Evolutionary conservation across 1,140 invertebrate genomes (phyloP), one percentile per base, ranked within the genome.

Genomic region (Drosophila nikananu): DNA sequence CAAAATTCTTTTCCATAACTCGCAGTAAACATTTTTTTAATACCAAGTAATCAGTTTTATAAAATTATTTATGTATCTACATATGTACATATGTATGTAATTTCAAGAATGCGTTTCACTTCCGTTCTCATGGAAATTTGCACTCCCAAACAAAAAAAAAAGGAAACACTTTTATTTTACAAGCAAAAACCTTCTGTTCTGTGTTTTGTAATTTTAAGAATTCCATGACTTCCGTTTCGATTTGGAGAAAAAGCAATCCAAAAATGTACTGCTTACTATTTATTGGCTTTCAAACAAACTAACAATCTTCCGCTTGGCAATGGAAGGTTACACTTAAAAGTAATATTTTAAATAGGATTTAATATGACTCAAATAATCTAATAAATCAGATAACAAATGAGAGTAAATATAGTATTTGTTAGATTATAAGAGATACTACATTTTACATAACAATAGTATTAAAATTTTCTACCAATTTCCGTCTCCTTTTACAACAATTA

Each of bases 221-320:
- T 35, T 39, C 48, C 23, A 35, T n/a, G 15, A 54, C 67, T 54
- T 70, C 63, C 67, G 67, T 67, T 70, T 49, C 30, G 23, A 27
- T n/a, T 12, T 32, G n/a, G 7, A 17, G 19, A 41, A 65, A 60
- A 65, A 25, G 7, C 12, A 32, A 23, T 44, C 21, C 6, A 23
- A 32, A 64, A 30, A 9, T 37, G 10, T 58, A 3, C 6, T 54
- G 1, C 10, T 51, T 10, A 51, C 27, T n/a, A 51, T 51, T 51
- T 27, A n/a, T 21, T 54, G 35, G 27, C n/a, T 21, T 12, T 0
- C 0, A 35, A 32, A 15, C 15, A 21, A 2, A 6, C 17, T 3
- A 32, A 2, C 4, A 32, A 61, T 70, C 65, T 80, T 83, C 71
- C 66, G 80, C 23, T 80, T 65, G 48, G 35, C 39, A n/a, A n/a